Conservation (phyloP, 2,113 vertebrate species). For the Dolichallabes microphthalmus region DNA sequence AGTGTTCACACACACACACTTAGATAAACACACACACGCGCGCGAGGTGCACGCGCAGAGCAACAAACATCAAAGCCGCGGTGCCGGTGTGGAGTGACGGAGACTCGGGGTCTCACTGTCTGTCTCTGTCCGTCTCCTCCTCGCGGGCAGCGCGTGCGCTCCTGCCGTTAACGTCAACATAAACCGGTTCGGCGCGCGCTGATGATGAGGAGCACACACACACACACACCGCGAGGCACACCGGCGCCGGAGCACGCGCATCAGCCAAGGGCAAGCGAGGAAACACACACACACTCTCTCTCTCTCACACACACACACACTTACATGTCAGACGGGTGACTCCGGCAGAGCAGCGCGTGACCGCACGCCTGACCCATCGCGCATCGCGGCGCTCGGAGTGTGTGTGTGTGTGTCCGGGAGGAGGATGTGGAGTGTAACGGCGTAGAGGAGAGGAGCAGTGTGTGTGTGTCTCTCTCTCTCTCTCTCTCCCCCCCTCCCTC, state of each 20-base stretch:
- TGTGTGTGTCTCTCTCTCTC: conserved; percentile 21
- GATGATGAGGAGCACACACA: conserved; percentile 13
- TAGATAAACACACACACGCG: neutral
- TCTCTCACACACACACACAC: conserved; percentile 55
- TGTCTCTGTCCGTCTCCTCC: too few relatives aligned
- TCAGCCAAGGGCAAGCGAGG: neutral
- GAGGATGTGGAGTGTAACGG: conserved; percentile 16
- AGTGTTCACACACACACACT: neutral
- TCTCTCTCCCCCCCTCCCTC: neutral
- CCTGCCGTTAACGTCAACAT: neutral
- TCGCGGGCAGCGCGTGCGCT: neutral
- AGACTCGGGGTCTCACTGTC: too few relatives aligned
- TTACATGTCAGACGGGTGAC: conserved; percentile 87
- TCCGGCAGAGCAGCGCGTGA: conserved; percentile 97
- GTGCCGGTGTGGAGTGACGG: neutral
- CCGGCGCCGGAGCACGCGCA: conserved; percentile 2
- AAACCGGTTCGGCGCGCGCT: conserved; percentile 12
- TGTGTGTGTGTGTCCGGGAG: conserved; percentile 9
- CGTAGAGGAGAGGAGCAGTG: conserved; percentile 44
- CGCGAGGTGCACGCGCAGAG: too few relatives aligned
- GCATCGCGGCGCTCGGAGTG: conserved; percentile 73
- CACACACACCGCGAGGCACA: neutral
- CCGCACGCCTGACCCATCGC: conserved; percentile 96
- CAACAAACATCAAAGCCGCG: neutral
- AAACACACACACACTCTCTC: neutral